Conservation (phyloP, 2,888 invertebrate species). For the Megaustenia siamemsis region DNA sequence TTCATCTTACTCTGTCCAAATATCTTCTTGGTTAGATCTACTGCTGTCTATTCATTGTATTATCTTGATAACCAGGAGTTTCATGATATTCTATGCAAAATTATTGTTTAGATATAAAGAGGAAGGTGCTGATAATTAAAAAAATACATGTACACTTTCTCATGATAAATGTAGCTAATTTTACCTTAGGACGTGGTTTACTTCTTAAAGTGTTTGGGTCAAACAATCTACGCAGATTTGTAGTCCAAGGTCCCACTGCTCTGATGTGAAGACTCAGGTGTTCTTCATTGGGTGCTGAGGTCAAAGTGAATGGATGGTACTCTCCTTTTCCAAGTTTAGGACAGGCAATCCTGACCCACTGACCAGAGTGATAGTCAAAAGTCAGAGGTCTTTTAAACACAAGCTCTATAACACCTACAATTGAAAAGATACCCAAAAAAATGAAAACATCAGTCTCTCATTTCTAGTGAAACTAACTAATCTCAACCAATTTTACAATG, state of each 20-base stretch:
- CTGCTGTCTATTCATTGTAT: too few species aligned
- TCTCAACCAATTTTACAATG: neutral
- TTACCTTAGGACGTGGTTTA: conserved; percentile 41
- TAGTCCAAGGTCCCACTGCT: conserved; percentile 85
- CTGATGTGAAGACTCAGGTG: conserved; percentile 83
- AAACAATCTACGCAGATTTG: conserved; percentile 81
- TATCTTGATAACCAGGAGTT: too few species aligned
- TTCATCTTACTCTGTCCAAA: too few species aligned
- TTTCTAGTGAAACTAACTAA: too few species aligned
- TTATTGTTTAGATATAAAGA: neutral
- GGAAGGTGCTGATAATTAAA: neutral
- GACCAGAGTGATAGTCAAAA: conserved; percentile 85
- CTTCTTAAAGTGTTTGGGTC: conserved; percentile 58
- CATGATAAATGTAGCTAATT: neutral
- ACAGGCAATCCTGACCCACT: conserved; percentile 85
- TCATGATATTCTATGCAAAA: too few species aligned
- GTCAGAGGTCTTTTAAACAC: conserved; percentile 83
- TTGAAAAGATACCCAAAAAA: neutral
- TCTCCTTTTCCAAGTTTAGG: conserved; percentile 82
- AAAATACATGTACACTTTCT: neutral
- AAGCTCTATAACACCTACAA: conserved; percentile 83
- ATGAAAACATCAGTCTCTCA: too few species aligned
- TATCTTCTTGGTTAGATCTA: too few species aligned
- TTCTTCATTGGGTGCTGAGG: conserved; percentile 84
- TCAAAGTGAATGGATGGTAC: conserved; percentile 85